Conservation (phyloP, 2,113 vertebrate species). For the Aythya baeri region DNA sequence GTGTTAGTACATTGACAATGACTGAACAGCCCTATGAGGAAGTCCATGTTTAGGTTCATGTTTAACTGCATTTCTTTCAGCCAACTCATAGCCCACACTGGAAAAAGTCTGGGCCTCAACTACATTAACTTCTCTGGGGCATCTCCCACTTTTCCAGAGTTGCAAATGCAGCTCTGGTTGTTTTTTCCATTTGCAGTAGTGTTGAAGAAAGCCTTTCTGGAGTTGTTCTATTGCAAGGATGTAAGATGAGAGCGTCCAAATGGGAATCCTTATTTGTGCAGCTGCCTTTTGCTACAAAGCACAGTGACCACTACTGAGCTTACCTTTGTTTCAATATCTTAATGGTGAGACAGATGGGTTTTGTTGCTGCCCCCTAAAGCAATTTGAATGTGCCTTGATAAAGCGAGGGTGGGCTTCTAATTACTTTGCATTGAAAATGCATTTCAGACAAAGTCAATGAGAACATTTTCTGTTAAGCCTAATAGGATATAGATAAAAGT, state of each 20-base stretch:
- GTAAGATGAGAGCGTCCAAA: background rate
- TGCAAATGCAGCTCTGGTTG: background rate
- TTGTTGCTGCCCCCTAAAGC: background rate
- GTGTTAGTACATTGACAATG: background rate
- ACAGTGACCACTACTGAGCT: background rate
- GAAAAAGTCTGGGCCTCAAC: background rate
- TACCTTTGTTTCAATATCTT: background rate
- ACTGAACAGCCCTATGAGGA: background rate
- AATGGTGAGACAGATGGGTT: background rate
- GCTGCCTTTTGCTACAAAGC: background rate
- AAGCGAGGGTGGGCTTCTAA: background rate
- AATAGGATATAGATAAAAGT: background rate
- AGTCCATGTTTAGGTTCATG: background rate
- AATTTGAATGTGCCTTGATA: background rate
- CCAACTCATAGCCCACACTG: background rate
- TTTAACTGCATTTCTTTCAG: background rate
- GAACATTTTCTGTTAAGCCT: background rate
- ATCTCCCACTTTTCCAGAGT: background rate
- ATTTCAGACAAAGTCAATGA: background rate
- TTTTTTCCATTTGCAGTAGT: background rate
- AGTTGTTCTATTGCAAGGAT: background rate
- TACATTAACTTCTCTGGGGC: background rate
- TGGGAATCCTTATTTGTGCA: accelerated
- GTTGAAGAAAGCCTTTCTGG: background rate
- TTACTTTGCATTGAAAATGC: background rate